Base-by-base conservation (phyloP, 2,113 vertebrate species). In the Eudyptes chrysolophus region DNA sequence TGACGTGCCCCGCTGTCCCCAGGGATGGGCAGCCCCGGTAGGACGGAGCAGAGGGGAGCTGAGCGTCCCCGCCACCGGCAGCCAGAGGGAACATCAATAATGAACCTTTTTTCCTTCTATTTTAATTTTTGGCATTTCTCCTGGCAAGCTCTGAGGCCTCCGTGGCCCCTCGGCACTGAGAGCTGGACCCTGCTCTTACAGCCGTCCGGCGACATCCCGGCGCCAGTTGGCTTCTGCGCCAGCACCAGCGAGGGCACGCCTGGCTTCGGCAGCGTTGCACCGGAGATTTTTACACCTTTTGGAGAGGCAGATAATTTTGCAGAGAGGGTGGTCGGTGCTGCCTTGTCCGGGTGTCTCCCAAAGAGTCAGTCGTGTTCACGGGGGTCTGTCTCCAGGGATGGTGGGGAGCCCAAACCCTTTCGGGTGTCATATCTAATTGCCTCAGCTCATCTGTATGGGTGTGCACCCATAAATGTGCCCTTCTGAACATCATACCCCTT, bases 391-490 rank as follows among this genome's bases (percentile, higher is more conserved):
- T 54, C 12, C 19, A 15, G 48, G 38, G 29, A 2, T 14, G 20
- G 15, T 32, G 16, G 8, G 26, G 54, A 68, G 4, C 29, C 22
- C 27, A 46, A 14, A 46, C 44, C 15, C 34, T 34, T 20, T 6
- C 0, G 0, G 10, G 26, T 0, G 5, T 29, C 10, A 16, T 22
- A 10, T n/a, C 25, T 8, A 2, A 24, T 32, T 32, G 20, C 24
- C 74, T 62, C 32, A 16, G 18, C 22, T 79, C 22, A 14, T n/a
- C n/a, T 7, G 2, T 2, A 5, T 19, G n/a, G 12, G 38, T 27
- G 38, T 16, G 14, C 11, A 10, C 40, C 48, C 54, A 10, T 4
- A 3, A 13, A 3, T 1, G 15, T 61, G 62, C 46, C 44, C 74
- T 58, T 72, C 66, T 66, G 65, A 49, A 12, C 32, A 3, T 42